Conservation (phyloP, 2,113 vertebrate species). For the Atherinomorus stipes region DNA sequence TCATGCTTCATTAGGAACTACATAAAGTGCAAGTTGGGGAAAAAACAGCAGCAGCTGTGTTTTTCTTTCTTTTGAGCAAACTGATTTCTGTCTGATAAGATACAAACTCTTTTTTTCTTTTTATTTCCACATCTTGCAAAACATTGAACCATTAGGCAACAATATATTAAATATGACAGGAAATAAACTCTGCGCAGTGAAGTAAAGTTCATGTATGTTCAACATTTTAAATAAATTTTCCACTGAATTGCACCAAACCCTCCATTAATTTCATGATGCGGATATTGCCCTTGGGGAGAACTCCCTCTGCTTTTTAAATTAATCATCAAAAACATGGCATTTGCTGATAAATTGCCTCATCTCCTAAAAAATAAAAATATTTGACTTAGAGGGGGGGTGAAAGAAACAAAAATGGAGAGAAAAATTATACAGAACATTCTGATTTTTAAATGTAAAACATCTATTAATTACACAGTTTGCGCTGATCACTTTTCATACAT, state of each 20-base stretch:
- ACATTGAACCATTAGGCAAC: background rate
- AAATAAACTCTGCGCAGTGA: background rate
- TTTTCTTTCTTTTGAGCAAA: background rate
- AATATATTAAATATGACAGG: background rate
- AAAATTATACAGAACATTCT: background rate
- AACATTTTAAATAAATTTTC: background rate
- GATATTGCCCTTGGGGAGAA: conserved; percentile 2
- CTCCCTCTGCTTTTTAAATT: conserved; percentile 4
- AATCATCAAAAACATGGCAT: conserved; percentile 10
- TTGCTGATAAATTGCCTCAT: background rate
- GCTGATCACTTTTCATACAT: background rate
- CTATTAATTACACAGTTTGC: background rate
- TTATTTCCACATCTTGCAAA: too few relatives aligned
- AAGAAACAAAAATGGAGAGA: background rate
- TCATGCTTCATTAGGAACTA: conserved; percentile 27
- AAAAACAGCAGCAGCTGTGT: background rate
- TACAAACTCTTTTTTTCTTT: background rate
- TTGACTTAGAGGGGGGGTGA: background rate
- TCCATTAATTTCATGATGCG: background rate
- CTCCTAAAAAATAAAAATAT: background rate
- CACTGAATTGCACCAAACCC: background rate
- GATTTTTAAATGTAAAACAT: background rate
- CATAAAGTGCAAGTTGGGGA: background rate
- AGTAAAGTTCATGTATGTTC: background rate
- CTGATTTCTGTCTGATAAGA: background rate